Evolutionary conservation across 2,113 vertebrate genomes (phyloP), one percentile per base, ranked within the genome.

Genomic region (Xenopus borealis): DNA sequence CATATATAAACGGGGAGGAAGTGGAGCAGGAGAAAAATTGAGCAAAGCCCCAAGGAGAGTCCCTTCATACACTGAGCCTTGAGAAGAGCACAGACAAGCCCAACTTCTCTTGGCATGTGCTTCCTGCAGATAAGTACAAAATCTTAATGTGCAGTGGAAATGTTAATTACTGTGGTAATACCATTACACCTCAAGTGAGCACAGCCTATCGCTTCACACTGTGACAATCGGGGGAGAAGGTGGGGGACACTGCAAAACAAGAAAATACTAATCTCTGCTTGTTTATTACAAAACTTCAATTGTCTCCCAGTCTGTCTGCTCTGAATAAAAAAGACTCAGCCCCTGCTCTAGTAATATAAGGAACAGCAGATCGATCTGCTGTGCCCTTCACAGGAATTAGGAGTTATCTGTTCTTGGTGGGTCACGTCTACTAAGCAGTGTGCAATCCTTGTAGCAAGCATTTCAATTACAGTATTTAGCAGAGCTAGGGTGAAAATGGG

Each of bases 91-190:
- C 94, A 94, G 95, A 94, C 94, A 95, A 95, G 95, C 95, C 94
- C 89, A 94, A 96, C 95, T 95, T 95, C 93, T 94, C 89, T 83
- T 90, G 89, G 94, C 95, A 97, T 95, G 95, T 99, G 96, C 97
- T 98, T 94, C 92, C 92, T 92, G 91, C 92, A 98, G 97, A 99
- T 99, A 99, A 99, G 96, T 99, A 96, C 97, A 97, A 94, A 97
- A 96, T 98, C 96, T 98, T 94, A 92, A 95, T 93, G 93, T 94
- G 93, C 93, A 94, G 97, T 97, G 91, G 92, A 94, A 89, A 84
- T 92, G 95, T 95, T 96, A 97, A 98, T 99, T 98, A 98, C 95
- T 95, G 92, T 90, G 93, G 92, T 94, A 96, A 96, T 93, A 89
- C 90, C 91, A 93, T 94, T 94, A 88, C 92, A 94, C 92, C 92